phyloP scores from a whole-genome alignment of 2,113 vertebrate genomes.

The Mastomys coucha region DNA sequence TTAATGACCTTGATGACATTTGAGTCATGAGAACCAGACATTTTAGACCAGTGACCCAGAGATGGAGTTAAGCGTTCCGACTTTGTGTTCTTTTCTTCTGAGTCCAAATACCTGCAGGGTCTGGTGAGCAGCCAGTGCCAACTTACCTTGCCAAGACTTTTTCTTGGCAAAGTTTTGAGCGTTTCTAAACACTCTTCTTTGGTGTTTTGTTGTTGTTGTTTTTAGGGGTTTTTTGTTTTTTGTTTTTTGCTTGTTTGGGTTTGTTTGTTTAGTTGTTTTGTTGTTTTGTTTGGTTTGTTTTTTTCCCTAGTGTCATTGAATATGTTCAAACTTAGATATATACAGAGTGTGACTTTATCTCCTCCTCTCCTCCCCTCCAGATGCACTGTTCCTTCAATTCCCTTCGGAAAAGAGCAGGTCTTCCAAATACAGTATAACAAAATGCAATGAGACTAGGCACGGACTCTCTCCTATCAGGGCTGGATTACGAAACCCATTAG shows the following conservation, averaged over 20 bases:
- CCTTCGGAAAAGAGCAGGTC: background rate
- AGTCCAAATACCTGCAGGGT: conserved; percentile 52
- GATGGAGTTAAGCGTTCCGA: conserved; percentile 42
- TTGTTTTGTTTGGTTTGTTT: background rate
- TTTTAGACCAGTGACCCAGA: conserved; percentile 29
- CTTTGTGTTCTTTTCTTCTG: conserved; percentile 45
- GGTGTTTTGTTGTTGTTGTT: background rate
- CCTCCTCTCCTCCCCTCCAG: background rate
- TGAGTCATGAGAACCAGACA: background rate
- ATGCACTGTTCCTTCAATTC: background rate
- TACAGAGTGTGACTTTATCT: background rate
- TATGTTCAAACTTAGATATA: background rate
- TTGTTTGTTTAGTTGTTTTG: too few species aligned
- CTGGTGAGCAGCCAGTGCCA: conserved; percentile 5
- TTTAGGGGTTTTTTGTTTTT: too few species aligned
- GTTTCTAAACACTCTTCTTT: background rate
- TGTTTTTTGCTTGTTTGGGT: too few species aligned
- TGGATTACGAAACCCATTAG: background rate
- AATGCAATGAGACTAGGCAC: background rate
- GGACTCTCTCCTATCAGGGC: background rate
- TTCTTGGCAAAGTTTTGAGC: conserved; percentile 22
- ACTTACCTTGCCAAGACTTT: conserved; percentile 34
- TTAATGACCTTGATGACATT: background rate
- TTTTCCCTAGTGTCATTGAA: background rate
- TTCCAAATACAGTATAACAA: background rate